Percentiles rank a stretch among this genome's conserved stretches.
Conservation (phyloP, 1,140 invertebrate species). For the Pectinophora gossypiella region DNA sequence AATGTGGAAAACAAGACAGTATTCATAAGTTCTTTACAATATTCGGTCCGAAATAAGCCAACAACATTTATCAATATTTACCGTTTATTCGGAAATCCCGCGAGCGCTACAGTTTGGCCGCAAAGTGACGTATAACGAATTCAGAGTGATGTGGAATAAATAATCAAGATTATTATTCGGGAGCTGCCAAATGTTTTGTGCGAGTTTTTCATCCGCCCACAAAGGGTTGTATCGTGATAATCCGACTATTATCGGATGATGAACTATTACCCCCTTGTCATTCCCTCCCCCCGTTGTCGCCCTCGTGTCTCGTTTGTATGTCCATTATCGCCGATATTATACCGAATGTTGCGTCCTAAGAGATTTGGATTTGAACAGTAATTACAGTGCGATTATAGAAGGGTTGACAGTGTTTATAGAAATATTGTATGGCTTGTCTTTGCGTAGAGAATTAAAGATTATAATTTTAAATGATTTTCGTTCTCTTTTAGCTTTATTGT, state of each 20-base stretch:
- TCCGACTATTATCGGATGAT: conserved; percentile 62
- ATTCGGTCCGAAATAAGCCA: no score
- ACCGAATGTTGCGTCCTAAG: conserved; percentile 46
- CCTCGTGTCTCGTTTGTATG: conserved; percentile 16
- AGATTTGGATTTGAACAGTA: conserved; percentile 5
- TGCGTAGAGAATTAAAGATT: not conserved
- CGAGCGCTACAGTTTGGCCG: not conserved
- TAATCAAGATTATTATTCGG: conserved; percentile 22
- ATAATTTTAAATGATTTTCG: not conserved
- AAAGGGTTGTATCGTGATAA: conserved; percentile 65
- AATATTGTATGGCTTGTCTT: not conserved
- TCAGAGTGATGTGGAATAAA: conserved; percentile 43
- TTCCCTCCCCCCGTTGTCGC: conserved; percentile 12
- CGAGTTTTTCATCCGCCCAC: conserved; percentile 60
- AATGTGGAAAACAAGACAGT: no score
- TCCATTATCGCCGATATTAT: conserved; percentile 38
- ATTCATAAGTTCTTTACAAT: no score
- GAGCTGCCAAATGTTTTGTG: conserved; percentile 50
- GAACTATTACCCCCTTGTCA: conserved; percentile 30
- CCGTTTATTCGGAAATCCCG: not conserved
- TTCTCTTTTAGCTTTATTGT: no score
- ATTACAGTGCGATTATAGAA: conserved; percentile 1
- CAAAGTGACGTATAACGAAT: conserved; percentile 19
- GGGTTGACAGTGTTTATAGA: not conserved
- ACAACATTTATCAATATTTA: not conserved